phyloP scores from a whole-genome alignment of 2,888 invertebrate species.

The Schrankia costaestrigalis region DNA sequence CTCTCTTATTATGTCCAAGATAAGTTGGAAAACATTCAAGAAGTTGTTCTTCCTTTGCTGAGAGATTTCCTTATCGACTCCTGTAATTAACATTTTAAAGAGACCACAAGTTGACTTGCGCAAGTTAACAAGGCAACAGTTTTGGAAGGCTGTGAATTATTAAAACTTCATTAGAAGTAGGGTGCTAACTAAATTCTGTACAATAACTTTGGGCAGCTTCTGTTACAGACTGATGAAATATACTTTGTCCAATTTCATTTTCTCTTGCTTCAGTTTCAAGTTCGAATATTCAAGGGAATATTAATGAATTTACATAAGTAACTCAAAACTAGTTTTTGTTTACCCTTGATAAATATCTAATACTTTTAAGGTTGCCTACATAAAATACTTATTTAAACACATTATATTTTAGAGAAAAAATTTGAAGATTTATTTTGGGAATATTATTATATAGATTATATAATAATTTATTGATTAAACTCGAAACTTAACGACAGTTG shows the following conservation, averaged over 20 bases:
- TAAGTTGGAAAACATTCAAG: background rate
- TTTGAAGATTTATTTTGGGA: too few species aligned
- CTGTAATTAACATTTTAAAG: slow-evolving; percentile 41
- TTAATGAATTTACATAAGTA: slow-evolving; percentile 2
- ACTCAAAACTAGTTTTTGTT: too few species aligned
- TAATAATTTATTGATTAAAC: too few species aligned
- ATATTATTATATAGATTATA: too few species aligned
- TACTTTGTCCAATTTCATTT: slow-evolving; percentile 16
- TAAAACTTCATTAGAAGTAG: slow-evolving; percentile 35
- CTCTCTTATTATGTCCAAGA: too few species aligned
- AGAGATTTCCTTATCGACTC: slow-evolving; percentile 22
- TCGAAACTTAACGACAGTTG: too few species aligned
- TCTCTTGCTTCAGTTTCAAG: slow-evolving; percentile 15
- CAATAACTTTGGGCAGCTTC: slow-evolving; percentile 22
- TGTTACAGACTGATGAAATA: slow-evolving; percentile 18
- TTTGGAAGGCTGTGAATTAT: slow-evolving; percentile 35
- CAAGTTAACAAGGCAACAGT: slow-evolving; percentile 31
- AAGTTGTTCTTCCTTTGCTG: slow-evolving; percentile 3
- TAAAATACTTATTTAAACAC: too few species aligned
- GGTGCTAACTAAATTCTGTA: slow-evolving; percentile 22
- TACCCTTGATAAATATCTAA: too few species aligned
- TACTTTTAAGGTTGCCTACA: too few species aligned
- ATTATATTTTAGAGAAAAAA: too few species aligned
- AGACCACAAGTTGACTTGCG: slow-evolving; percentile 23
- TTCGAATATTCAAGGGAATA: slow-evolving; percentile 14